Evolutionary conservation across 2,113 vertebrate genomes (phyloP), one percentile per base, ranked within the genome.

Genomic region (Condylura cristata): DNA sequence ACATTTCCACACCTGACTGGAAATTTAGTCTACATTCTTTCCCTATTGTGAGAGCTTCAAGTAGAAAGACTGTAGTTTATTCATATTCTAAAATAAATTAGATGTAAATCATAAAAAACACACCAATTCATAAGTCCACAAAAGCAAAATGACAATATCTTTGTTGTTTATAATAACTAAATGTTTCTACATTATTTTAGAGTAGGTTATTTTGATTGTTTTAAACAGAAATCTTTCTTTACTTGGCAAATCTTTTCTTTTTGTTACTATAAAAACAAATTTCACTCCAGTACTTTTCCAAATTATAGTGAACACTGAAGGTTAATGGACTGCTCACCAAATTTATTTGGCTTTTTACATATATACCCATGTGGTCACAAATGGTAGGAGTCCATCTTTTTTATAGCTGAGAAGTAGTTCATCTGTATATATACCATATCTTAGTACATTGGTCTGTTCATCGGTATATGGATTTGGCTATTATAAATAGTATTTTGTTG

Each of bases 261-360:
- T 90, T 84, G 22, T 34, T 79, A 95, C 82, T 79, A 75, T 11
- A 85, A 93, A 90, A 95, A 26, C 82, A 68, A 46, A 65, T 87
- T 81, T 95, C 86, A 85, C 70, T 93, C 32, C 10, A 82, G 83
- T 22, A 90, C 65, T 91, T 90, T 93, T 51, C 83, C 65, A 91
- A 70, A 91, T 51, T 93, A 85, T 18, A 78, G 72, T 82, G 85
- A 93, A 78, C 85, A 20, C 7, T 95, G 48, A 61, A 92, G 41
- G 61, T 89, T 74, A 80, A 13, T 75, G 44, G 74, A 44, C 34
- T 96, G 51, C 37, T 79, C n/a, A n/a, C n/a, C n/a, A n/a, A n/a
- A 89, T 71, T 95, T 92, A 51, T 74, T 46, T 93, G 63, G 18
- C 10, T 91, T 91, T 95, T 70, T 41, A 83, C 74, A 90, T 66